These are phyloP conservation scores for Trichosurus vulpecula DNA, from an alignment of 2,797 vertebrate genomes.

Conservation along the genomic window DNA sequence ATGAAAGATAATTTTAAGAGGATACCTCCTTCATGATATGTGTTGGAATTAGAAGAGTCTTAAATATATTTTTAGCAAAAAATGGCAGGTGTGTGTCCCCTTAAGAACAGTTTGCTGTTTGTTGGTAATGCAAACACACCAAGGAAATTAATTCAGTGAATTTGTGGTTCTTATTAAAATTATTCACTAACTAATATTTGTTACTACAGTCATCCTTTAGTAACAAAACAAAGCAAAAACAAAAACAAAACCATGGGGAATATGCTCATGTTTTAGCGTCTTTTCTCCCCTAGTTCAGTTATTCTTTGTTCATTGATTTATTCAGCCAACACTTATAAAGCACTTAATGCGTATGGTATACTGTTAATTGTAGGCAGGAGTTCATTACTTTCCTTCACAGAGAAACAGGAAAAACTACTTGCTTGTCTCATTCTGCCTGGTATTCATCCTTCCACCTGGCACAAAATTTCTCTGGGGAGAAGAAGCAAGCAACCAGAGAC, in stretches of 20 bases:
- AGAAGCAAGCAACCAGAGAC: background rate
- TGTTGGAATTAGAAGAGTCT: conserved; percentile 40
- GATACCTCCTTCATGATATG: fast-evolving
- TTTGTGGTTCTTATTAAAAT: conserved; percentile 12
- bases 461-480: conserved; percentile 12
- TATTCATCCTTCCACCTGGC: background rate
- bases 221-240: background rate
- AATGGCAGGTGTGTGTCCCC: conserved; percentile 3
- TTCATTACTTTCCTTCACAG: background rate
- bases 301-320: background rate
- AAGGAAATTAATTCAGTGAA: conserved; percentile 32
- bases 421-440: background rate
- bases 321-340: background rate
- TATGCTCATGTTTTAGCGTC: background rate
- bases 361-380: background rate
- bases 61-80: background rate
- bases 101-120: conserved; percentile 9
- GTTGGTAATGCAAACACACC: background rate
- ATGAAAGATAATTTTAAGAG: background rate
- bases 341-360: background rate
- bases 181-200: background rate
- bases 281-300: background rate
- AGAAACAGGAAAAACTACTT: background rate
- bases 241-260: background rate
- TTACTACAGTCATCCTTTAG: background rate